Evolutionary conservation across 92 coral and sea anemone genomes (phyloP).

Genomic region (Pocillopora grandis): DNA sequence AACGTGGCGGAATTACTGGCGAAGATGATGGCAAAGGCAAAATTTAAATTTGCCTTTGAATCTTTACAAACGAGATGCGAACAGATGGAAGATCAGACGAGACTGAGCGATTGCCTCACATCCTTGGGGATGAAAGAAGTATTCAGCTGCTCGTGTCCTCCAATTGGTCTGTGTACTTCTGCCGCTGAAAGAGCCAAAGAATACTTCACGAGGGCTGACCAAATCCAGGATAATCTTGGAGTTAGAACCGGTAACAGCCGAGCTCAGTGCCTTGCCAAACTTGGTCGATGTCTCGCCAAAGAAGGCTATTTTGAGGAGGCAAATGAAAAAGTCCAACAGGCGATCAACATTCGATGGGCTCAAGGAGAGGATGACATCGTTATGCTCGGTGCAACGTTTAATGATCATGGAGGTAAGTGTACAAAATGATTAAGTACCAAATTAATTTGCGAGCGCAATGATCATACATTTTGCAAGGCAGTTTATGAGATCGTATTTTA

Average conservation of each 20-base stretch:
- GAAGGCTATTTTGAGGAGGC: not conserved
- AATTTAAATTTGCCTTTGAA: not conserved
- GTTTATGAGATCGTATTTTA: too few species aligned
- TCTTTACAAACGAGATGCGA: constrained; percentile 16
- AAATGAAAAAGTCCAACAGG: constrained; percentile 28
- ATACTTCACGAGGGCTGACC: constrained; percentile 35
- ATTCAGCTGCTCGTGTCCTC: constrained; percentile 40
- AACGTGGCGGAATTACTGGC: constrained; percentile 42
- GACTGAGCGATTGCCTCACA: constrained; percentile 49
- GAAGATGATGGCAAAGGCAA: constrained; percentile 32
- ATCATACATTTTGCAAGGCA: too few species aligned
- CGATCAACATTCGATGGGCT: constrained; percentile 16
- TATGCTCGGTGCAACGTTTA: constrained; percentile 39
- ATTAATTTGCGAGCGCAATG: too few species aligned
- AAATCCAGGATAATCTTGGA: constrained; percentile 19
- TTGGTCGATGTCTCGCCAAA: constrained; percentile 49
- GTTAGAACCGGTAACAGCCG: constrained; percentile 49
- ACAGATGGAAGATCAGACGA: constrained; percentile 16
- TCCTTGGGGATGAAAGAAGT: constrained; percentile 57
- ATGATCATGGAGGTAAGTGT: constrained; percentile 60
- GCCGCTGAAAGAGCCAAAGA: constrained; percentile 41
- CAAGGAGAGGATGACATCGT: constrained; percentile 18
- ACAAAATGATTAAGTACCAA: too few species aligned
- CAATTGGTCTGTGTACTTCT: constrained; percentile 11
- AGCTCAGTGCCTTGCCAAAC: constrained; percentile 68